Conservation (phyloP, 2,797 vertebrate species). For the Silurus lanzhouensis region DNA sequence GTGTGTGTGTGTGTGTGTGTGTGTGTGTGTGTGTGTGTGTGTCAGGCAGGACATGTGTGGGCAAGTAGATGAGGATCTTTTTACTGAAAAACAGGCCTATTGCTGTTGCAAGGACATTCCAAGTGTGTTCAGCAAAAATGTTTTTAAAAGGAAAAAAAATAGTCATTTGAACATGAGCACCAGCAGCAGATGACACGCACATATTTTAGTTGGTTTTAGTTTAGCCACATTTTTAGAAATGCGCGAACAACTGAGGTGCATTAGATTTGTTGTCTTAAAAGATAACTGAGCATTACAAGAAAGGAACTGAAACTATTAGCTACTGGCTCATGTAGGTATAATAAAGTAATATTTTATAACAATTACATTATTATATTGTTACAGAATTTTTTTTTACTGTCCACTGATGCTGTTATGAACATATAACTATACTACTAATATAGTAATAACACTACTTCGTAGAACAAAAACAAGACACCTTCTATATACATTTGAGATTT, state of each 20-base stretch:
- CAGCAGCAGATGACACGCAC: neutral
- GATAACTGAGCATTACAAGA: neutral
- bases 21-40: neutral
- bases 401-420: neutral
- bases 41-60: slow-evolving; percentile 23
- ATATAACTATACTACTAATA: neutral
- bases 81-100: slow-evolving; percentile 10
- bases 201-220: neutral
- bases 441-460: neutral
- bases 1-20: neutral
- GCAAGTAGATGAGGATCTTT: slow-evolving; percentile 19
- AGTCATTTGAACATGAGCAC: neutral
- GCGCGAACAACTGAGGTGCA: neutral
- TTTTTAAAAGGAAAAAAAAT: neutral
- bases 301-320: neutral
- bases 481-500: too few species aligned
- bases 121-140: neutral
- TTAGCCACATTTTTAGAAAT: neutral
- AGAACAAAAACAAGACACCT: neutral
- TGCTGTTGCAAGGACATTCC: neutral
- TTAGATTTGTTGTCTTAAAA: neutral
- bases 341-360: neutral
- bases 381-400: neutral
- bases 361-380: neutral
- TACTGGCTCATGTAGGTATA: too few species aligned